Evolutionary conservation across 1,140 invertebrate species (phyloP), one percentile per base, ranked within the genome.

Genomic region (Drosophila bifasciata): DNA sequence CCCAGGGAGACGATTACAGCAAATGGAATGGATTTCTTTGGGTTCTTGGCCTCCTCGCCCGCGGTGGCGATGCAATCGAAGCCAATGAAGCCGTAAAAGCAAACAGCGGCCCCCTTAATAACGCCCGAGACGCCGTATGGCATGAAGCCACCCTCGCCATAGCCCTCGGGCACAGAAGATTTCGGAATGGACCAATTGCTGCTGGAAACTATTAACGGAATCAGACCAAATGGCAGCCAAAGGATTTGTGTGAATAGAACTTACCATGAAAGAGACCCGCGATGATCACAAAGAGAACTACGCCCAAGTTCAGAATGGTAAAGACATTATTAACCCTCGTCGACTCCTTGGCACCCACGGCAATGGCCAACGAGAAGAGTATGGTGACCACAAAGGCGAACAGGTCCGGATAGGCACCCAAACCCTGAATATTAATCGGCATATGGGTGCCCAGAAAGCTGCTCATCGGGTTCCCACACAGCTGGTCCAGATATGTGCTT

Each of bases 11-110:
- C 92, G 9, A 98, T 94, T 58, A 98, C 97, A 16, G 96, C 95
- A 56, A 98, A 95, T 0, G 98, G 98, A 55, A 99, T 98, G 5
- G 95, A 94, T 92, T 95, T 95, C 92, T 97, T 95, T 0, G 98
- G 97, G 84, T 97, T 95, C 76, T 96, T 95, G 0, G 97, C 97
- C 92, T 98, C 97, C 92, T 98, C 95, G 1, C 94, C 93, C 39
- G 94, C 95, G 0, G 97, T 97, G 1, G 97, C 97, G 67, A 98
- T 96, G 79, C 95, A 96, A 92, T 98, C 97, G 84, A 98, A 98
- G 57, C 97, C 97, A 71, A 98, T 96, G 76, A 97, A 98, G 8
- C 96, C 97, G 90, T 97, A 98, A 90, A 98, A 98, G 91, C 97
- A 98, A 8, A 95, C 96, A 0, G 97, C 97, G 6, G 97, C 97